Evolutionary conservation across 2,888 invertebrate species (phyloP).

Genomic region (Limnephilus lunatus): DNA sequence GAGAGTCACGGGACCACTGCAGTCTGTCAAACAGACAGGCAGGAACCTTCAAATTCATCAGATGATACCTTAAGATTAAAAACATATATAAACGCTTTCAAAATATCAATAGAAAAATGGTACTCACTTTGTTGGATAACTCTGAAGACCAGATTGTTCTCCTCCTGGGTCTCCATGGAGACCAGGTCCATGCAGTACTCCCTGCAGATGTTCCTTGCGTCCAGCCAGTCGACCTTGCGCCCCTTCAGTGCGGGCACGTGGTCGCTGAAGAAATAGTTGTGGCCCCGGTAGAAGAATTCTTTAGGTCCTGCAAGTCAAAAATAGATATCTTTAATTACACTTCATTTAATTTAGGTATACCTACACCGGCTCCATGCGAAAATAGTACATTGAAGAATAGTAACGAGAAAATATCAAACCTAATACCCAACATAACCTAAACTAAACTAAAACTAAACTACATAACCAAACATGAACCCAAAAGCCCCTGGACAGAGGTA

Average conservation of each 20-base stretch:
- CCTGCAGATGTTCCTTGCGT: slow-evolving; percentile 92
- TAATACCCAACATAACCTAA: no score
- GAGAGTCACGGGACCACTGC: no score
- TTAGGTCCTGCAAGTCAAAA: slow-evolving; percentile 84
- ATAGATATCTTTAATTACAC: slow-evolving; percentile 61
- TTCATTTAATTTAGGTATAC: neutral
- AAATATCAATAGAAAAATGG: neutral
- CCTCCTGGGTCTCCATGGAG: slow-evolving; percentile 92
- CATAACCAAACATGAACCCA: no score
- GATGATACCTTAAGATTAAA: no score
- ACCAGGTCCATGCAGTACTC: slow-evolving; percentile 96
- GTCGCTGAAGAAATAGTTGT: slow-evolving; percentile 92
- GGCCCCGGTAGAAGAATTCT: slow-evolving; percentile 91
- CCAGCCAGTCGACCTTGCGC: slow-evolving; percentile 92
- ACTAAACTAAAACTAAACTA: no score
- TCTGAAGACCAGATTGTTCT: slow-evolving; percentile 92
- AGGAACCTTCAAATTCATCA: no score
- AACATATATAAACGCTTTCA: no score
- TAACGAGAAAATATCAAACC: no score
- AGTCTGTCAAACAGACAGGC: no score
- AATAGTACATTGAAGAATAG: no score
- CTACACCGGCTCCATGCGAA: no score
- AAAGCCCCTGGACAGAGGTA: no score
- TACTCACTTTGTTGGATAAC: slow-evolving; percentile 89
- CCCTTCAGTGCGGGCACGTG: slow-evolving; percentile 88